Evolutionary conservation across 2,113 vertebrate genomes (phyloP).

Genomic region (Proterorhinus semilunaris): DNA sequence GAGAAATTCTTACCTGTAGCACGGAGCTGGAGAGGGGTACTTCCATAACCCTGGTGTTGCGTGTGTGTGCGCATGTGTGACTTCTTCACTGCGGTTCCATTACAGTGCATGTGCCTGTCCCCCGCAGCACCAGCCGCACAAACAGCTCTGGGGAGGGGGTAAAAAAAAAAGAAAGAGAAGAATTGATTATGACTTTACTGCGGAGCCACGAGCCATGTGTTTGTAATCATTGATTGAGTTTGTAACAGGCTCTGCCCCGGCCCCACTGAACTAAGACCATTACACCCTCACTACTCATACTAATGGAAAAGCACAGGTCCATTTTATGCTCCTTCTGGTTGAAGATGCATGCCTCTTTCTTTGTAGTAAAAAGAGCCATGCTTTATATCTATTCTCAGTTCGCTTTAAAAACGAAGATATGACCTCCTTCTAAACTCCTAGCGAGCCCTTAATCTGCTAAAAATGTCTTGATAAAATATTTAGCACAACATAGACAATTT

Average conservation of each 20-base stretch:
- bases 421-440: neutral
- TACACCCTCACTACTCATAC: neutral
- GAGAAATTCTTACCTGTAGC: constrained; percentile 54
- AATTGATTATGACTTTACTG: constrained; percentile 54
- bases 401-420: neutral
- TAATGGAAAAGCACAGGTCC: constrained; percentile 26
- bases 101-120: constrained; percentile 24
- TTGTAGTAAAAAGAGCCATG: constrained; percentile 7
- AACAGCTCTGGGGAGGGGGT: constrained; percentile 14
- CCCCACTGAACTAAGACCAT: constrained; percentile 31
- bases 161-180: constrained; percentile 8
- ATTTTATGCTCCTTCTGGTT: constrained; percentile 19
- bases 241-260: constrained; percentile 30
- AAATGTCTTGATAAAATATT: constrained; percentile 9
- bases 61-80: constrained; percentile 2
- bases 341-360: constrained; percentile 2
- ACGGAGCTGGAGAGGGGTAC: constrained; percentile 14
- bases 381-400: neutral
- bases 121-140: constrained; percentile 32
- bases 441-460: neutral
- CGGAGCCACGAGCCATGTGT: constrained; percentile 25
- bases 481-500: neutral
- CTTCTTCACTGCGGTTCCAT: constrained; percentile 34
- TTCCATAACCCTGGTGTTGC: constrained; percentile 14
- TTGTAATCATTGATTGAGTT: constrained; percentile 50